A percentile compares a stretch with the other conserved stretches of the same genome.
phyloP scores from a whole-genome alignment of 1,140 invertebrate genomes.

The Diploscapter pachys region DNA sequence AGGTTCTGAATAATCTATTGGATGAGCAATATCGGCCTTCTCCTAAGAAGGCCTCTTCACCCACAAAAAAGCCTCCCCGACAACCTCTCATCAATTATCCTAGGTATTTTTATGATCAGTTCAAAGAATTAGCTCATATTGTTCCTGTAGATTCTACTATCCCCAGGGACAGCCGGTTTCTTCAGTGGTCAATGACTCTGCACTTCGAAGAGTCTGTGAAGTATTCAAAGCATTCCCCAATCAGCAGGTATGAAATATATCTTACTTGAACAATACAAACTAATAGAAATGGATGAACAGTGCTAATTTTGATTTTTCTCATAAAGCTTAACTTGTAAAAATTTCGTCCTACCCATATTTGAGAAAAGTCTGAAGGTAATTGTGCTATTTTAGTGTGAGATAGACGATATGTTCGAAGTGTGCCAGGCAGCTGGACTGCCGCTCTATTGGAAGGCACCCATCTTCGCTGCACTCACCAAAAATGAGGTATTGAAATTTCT shows the following conservation, averaged over 20 bases:
- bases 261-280: slow-evolving; percentile 1
- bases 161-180: slow-evolving; percentile 42
- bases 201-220: slow-evolving; percentile 34
- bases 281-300: slow-evolving; percentile 8
- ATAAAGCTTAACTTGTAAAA: too few relatives aligned
- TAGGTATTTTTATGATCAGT: not conserved
- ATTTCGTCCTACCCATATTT: too few relatives aligned
- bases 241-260: slow-evolving; percentile 17
- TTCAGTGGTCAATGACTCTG: slow-evolving; percentile 35
- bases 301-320: too few relatives aligned
- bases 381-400: slow-evolving; percentile 18
- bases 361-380: not conserved
- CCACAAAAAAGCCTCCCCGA: slow-evolving; percentile 12
- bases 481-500: not conserved
- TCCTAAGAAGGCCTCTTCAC: slow-evolving; percentile 7
- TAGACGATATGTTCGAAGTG: slow-evolving; percentile 32
- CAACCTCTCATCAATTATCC: slow-evolving; percentile 6
- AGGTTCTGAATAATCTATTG: not conserved
- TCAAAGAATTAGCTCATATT: slow-evolving; percentile 11
- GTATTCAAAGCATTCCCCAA: slow-evolving; percentile 34
- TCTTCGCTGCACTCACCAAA: slow-evolving; percentile 27
- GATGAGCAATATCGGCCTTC: slow-evolving; percentile 23
- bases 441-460: slow-evolving; percentile 37
- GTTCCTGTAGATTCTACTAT: slow-evolving; percentile 33
- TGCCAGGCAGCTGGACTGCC: slow-evolving; percentile 29